Evolutionary conservation across 2,797 vertebrate genomes (phyloP), one percentile per base, ranked within the genome.

Genomic region (Tapera naevia): DNA sequence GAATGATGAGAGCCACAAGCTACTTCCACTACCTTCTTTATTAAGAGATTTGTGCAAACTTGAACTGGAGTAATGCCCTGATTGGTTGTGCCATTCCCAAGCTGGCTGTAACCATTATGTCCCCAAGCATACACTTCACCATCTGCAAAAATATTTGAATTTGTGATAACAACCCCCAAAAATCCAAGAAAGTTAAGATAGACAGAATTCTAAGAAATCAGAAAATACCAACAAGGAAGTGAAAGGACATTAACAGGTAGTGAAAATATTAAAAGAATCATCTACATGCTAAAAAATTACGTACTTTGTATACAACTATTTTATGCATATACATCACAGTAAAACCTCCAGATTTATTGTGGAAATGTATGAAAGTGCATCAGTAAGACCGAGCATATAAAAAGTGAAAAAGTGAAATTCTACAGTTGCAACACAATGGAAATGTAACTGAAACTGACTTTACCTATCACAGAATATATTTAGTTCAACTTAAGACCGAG

Each of bases 1-100:
- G 99, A 99, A 97, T 99, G 99, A 96, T 99, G 99, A n/a, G 99
- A 99, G 61, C 99, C 99, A 97, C 99, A 99, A 50, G 99, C 98
- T 86, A 99, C 99, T 96, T 99, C 98, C 17, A 97, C 98, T 94
- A 99, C 98, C 96, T 98, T 99, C 97, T 99, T 99, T 93, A 98
- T 98, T 94, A 98, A 97, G 87, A 99, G 98, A 95, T 98, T 99
- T 94, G 98, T 98, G 25, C 98, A 99, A 94, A 99, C 98, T 30
- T 99, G 98, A 89, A 99, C 96, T 17, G 99, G 99, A 82, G 98
- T 97, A 21, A 99, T 97, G 46, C 99, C 99, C 96, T 99, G 99
- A 96, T 98, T 99, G 82, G 99, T 99, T 27, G 98, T 99, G 83
- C 99, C 99, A 35, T 99, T 99, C 53, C 99, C 99, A 92, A 99